These are phyloP conservation scores for Gobio gobio DNA, from an alignment of 2,113 vertebrate species.

Conservation along the genomic window DNA sequence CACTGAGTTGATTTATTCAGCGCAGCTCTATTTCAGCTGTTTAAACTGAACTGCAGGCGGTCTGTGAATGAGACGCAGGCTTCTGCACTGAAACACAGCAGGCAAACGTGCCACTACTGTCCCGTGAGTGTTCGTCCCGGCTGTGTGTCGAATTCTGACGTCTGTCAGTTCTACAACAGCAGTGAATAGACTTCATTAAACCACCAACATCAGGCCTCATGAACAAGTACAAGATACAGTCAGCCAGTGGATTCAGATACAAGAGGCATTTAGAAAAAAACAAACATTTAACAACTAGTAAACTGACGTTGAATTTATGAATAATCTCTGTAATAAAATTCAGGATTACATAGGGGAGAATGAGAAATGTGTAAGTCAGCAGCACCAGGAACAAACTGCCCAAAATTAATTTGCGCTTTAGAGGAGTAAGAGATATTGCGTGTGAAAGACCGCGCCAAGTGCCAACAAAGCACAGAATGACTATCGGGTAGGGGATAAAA, in stretches of 20 bases:
- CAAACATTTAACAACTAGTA: not conserved
- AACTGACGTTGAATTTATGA: too few species aligned
- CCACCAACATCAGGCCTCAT: not conserved
- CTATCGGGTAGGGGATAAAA: too few species aligned
- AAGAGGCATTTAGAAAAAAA: rapidly evolving
- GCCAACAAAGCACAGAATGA: too few species aligned
- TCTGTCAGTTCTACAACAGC: not conserved
- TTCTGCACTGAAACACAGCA: too few species aligned
- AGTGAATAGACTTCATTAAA: not conserved
- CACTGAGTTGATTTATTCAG: too few species aligned
- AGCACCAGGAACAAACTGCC: too few species aligned
- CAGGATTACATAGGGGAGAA: not conserved
- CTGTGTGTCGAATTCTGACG: not conserved
- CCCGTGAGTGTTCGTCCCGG: not conserved
- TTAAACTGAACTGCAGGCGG: not conserved
- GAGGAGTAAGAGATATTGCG: too few species aligned
- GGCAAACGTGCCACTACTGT: not conserved
- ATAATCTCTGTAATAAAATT: too few species aligned
- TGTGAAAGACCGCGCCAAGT: too few species aligned
- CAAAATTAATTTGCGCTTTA: too few species aligned
- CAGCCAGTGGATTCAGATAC: not conserved
- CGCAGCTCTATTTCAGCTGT: not conserved
- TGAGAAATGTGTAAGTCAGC: too few species aligned
- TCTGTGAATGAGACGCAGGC: too few species aligned
- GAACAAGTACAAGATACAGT: not conserved